These are phyloP conservation scores for Acleris laterana DNA, from an alignment of 2,888 invertebrate species.

Conservation along the genomic window DNA sequence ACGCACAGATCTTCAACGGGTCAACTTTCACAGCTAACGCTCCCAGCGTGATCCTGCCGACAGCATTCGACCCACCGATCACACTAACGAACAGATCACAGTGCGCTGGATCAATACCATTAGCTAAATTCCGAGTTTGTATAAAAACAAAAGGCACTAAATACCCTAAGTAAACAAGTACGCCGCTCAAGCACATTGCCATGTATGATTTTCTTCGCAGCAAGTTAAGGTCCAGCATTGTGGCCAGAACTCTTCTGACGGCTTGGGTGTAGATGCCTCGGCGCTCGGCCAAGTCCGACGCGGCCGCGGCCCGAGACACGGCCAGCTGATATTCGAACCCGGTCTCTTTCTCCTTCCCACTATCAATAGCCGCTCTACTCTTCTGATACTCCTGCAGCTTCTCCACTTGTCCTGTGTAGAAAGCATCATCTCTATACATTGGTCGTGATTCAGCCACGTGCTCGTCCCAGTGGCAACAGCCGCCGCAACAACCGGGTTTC, in stretches of 20 bases:
- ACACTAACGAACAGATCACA: conserved; percentile 68
- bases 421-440: conserved; percentile 76
- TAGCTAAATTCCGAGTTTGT: conserved; percentile 58
- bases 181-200: conserved; percentile 58
- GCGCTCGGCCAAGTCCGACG: conserved; percentile 64
- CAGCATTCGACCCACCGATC: conserved; percentile 63
- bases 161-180: conserved; percentile 63
- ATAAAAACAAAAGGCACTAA: conserved; percentile 72
- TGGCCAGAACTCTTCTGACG: conserved; percentile 69
- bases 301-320: conserved; percentile 73
- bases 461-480: conserved; percentile 68
- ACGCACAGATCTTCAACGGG: conserved; percentile 55
- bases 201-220: conserved; percentile 64
- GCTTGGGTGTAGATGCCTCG: conserved; percentile 72
- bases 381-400: conserved; percentile 69
- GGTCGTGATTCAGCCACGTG: conserved; percentile 69
- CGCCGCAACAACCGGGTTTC: conserved; percentile 59
- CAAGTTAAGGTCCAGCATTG: conserved; percentile 74
- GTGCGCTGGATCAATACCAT: conserved; percentile 58
- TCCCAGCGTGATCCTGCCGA: conserved; percentile 64
- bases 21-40: conserved; percentile 60
- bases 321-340: conserved; percentile 79
- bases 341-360: conserved; percentile 53
- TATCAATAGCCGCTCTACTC: conserved; percentile 58
- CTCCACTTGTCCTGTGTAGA: conserved; percentile 68